These are phyloP conservation scores for Semotilus atromaculatus DNA, from an alignment of 2,797 vertebrate species.

Conservation along the genomic window DNA sequence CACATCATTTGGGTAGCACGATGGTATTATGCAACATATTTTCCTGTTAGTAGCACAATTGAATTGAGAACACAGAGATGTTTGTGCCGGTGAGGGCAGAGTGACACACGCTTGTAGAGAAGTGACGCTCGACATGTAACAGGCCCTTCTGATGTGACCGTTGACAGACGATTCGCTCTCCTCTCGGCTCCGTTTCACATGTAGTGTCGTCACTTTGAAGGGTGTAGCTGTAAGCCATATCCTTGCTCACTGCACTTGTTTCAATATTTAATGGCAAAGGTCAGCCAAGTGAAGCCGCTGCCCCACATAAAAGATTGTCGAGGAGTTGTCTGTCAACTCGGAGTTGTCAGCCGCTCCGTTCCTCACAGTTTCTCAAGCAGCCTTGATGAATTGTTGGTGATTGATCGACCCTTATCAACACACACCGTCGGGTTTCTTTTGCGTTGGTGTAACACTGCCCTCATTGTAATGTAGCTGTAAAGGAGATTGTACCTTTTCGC, in stretches of 20 bases:
- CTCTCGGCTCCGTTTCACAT: slow-evolving; percentile 25
- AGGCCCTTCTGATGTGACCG: slow-evolving; percentile 28
- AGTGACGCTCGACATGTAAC: slow-evolving; percentile 47
- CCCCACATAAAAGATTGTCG: slow-evolving; percentile 8
- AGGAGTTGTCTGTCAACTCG: slow-evolving; percentile 11
- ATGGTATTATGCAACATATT: slow-evolving; percentile 49
- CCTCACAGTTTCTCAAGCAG: slow-evolving; percentile 20
- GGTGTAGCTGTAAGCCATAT: slow-evolving; percentile 30
- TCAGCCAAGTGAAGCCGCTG: slow-evolving; percentile 22
- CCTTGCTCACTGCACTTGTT: slow-evolving; percentile 32
- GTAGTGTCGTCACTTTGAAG: slow-evolving; percentile 33
- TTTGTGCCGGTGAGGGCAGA: slow-evolving; percentile 50
- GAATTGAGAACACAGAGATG: slow-evolving; percentile 53
- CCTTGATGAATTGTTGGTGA: slow-evolving; percentile 33
- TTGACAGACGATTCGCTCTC: slow-evolving; percentile 40
- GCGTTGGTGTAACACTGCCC: background rate
- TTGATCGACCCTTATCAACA: slow-evolving; percentile 21
- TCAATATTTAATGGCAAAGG: slow-evolving; percentile 52
- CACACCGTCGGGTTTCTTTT: background rate
- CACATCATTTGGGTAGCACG: slow-evolving; percentile 56
- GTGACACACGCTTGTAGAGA: slow-evolving; percentile 49
- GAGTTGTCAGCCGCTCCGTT: slow-evolving; percentile 1
- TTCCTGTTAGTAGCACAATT: slow-evolving; percentile 51
- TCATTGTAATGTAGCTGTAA: background rate
- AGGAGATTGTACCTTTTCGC: slow-evolving; percentile 16